Conservation (phyloP, 2,888 invertebrate genomes). For the Harpagoxenus sublaevis region DNA sequence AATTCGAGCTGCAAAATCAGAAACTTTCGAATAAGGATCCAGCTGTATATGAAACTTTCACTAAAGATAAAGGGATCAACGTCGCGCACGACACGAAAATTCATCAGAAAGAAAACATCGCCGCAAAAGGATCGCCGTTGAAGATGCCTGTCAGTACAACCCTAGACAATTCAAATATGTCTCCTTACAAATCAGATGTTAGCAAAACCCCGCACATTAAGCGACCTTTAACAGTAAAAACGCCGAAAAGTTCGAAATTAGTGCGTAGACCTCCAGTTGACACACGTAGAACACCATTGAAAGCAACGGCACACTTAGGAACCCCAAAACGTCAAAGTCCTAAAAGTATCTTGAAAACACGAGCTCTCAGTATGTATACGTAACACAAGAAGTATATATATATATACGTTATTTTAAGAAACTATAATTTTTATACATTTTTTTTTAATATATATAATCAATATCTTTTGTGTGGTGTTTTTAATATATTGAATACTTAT, state of each 20-base stretch:
- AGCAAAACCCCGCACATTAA: slow-evolving; percentile 88
- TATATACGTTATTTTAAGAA: slow-evolving; percentile 24
- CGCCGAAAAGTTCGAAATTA: slow-evolving; percentile 88
- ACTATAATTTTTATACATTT: slow-evolving; percentile 43
- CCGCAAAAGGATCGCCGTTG: slow-evolving; percentile 47
- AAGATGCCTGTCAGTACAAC: slow-evolving; percentile 61
- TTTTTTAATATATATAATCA: slow-evolving; percentile 46
- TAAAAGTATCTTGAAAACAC: slow-evolving; percentile 79
- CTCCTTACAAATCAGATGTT: slow-evolving; percentile 73
- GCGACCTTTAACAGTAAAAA: slow-evolving; percentile 87
- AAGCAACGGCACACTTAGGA: slow-evolving; percentile 82
- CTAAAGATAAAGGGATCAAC: slow-evolving; percentile 28
- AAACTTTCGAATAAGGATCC: slow-evolving; percentile 34
- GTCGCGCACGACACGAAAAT: neutral
- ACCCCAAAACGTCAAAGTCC: slow-evolving; percentile 83
- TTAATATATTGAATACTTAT: slow-evolving; percentile 38
- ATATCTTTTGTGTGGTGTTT: slow-evolving; percentile 45
- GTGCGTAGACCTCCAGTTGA: slow-evolving; percentile 85
- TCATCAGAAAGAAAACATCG: slow-evolving; percentile 63
- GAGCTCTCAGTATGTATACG: slow-evolving; percentile 76
- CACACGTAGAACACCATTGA: slow-evolving; percentile 89
- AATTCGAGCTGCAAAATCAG: slow-evolving; percentile 36
- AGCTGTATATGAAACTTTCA: neutral
- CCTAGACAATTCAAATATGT: slow-evolving; percentile 69
- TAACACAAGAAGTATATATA: slow-evolving; percentile 51